A percentile compares a stretch with the other conserved stretches of the same genome.
phyloP scores from a whole-genome alignment of 2,888 invertebrate species.

The Seira musarum region DNA sequence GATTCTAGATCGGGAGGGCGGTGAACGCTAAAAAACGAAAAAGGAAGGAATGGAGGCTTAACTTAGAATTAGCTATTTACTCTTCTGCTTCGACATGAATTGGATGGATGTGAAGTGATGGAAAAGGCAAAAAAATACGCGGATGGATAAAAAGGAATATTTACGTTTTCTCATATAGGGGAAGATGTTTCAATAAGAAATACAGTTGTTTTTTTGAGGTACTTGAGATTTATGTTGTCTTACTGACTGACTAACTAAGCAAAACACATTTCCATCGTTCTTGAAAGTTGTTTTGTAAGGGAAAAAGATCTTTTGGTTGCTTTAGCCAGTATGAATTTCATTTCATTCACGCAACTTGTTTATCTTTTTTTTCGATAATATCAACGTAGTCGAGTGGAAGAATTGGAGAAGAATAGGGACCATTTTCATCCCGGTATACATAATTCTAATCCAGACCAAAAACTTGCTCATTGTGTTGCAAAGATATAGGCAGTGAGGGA shows the following conservation, averaged over 20 bases:
- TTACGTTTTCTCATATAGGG: no score
- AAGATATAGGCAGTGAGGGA: no score
- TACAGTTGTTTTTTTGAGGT: no score
- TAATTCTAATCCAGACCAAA: no score
- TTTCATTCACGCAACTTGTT: slow-evolving; percentile 24
- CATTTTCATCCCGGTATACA: no score
- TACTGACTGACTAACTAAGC: slow-evolving; percentile 49
- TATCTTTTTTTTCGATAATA: neutral
- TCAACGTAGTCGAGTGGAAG: neutral
- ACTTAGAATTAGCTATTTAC: slow-evolving; percentile 52
- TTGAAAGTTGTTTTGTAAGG: neutral
- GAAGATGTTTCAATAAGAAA: no score
- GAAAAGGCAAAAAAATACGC: neutral
- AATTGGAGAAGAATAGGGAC: slow-evolving; percentile 1
- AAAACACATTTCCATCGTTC: slow-evolving; percentile 39
- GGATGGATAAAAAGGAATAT: slow-evolving; percentile 25
- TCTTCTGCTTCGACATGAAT: slow-evolving; percentile 41
- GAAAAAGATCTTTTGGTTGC: slow-evolving; percentile 19
- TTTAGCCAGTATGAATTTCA: no score
- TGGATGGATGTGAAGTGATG: slow-evolving; percentile 38
- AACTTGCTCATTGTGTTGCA: no score
- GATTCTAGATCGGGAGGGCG: no score
- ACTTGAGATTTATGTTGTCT: slow-evolving; percentile 33
- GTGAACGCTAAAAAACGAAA: slow-evolving; percentile 23
- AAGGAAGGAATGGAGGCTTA: slow-evolving; percentile 43